Percentiles rank a stretch among this genome's conserved stretches.
Evolutionary conservation across 2,797 vertebrate genomes (phyloP).

Genomic region (Hybognathus amarus): DNA sequence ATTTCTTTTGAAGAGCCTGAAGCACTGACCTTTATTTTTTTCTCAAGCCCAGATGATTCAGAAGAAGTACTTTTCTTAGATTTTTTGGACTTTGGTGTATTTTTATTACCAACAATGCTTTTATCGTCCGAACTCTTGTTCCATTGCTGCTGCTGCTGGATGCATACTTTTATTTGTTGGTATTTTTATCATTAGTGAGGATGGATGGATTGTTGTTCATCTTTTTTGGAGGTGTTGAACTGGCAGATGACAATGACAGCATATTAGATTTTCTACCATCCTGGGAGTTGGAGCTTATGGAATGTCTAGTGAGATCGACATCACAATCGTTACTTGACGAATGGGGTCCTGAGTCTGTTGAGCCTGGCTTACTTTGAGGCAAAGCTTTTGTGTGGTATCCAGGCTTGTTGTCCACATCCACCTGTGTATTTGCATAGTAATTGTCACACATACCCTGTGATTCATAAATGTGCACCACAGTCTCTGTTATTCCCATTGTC

Average conservation of each 20-base stretch:
- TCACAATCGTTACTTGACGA: slow-evolving; percentile 74
- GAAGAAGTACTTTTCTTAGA: slow-evolving; percentile 59
- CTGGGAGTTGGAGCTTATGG: slow-evolving; percentile 64
- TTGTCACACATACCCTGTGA: slow-evolving; percentile 71
- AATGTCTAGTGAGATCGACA: slow-evolving; percentile 68
- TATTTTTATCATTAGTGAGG: slow-evolving; percentile 48
- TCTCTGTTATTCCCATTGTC: slow-evolving; percentile 72
- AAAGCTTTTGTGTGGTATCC: slow-evolving; percentile 51
- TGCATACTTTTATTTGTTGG: slow-evolving; percentile 34
- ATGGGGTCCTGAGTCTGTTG: slow-evolving; percentile 56
- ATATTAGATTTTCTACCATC: slow-evolving; percentile 71
- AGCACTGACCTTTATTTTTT: slow-evolving; percentile 59
- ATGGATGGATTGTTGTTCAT: slow-evolving; percentile 58
- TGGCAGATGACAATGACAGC: slow-evolving; percentile 74
- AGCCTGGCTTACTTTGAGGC: slow-evolving; percentile 60
- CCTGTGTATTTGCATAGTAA: slow-evolving; percentile 69
- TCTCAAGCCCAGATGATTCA: slow-evolving; percentile 61
- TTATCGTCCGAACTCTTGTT: slow-evolving; percentile 41
- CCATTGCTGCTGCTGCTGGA: slow-evolving; percentile 16
- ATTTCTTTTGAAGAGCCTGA: slow-evolving; percentile 53
- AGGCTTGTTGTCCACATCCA: slow-evolving; percentile 57
- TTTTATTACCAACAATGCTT: slow-evolving; percentile 48
- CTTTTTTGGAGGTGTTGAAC: slow-evolving; percentile 50
- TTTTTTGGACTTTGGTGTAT: slow-evolving; percentile 38
- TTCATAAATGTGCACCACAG: slow-evolving; percentile 75